Evolutionary conservation across 2,888 invertebrate genomes (phyloP).

Genomic region (Leptopilina drosophilae): DNA sequence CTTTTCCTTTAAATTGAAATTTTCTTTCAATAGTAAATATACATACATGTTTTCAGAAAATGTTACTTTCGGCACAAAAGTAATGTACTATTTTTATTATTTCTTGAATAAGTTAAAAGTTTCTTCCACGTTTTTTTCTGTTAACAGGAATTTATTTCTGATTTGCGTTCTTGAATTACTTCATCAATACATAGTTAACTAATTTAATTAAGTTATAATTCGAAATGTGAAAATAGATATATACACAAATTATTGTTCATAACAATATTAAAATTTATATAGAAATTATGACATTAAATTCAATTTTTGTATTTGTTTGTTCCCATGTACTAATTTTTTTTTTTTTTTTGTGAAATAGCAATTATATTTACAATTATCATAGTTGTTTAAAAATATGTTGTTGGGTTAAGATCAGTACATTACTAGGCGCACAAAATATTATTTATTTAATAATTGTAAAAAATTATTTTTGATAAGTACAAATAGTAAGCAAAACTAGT

Average conservation of each 20-base stretch:
- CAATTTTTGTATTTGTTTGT: not conserved
- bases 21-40: conserved; percentile 63
- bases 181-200: too few species aligned
- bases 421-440: conserved; percentile 9
- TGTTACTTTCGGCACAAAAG: conserved; percentile 40
- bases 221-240: too few species aligned
- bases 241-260: conserved; percentile 18
- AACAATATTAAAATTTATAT: conserved; percentile 19
- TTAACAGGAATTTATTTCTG: conserved; percentile 2
- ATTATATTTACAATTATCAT: not conserved
- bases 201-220: too few species aligned
- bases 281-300: conserved; percentile 8
- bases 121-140: conserved; percentile 33
- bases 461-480: not conserved
- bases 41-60: conserved; percentile 50
- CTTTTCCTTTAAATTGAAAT: conserved; percentile 57
- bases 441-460: conserved; percentile 11
- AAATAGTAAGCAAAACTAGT: not conserved
- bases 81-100: not conserved
- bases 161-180: too few species aligned
- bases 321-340: not conserved
- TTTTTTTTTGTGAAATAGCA: not conserved
- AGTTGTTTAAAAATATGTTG: not conserved
- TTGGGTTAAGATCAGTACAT: not conserved
- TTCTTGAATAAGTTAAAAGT: conserved; percentile 27